A percentile compares a stretch with the other conserved stretches of the same genome.
phyloP scores from a whole-genome alignment of 2,797 vertebrate species.

The Coendou prehensilis region DNA sequence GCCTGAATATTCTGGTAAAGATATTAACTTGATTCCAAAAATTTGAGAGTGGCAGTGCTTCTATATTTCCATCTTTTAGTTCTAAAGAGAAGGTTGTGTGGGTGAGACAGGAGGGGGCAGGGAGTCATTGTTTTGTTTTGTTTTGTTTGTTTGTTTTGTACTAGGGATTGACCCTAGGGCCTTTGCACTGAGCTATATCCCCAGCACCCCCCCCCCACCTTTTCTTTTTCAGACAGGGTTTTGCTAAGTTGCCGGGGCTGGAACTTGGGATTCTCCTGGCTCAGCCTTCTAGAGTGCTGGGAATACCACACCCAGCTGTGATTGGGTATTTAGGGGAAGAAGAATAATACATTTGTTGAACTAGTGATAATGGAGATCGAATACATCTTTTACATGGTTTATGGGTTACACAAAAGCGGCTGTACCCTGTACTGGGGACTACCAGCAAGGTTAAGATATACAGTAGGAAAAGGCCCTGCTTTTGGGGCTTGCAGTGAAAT shows the following conservation, averaged over 20 bases:
- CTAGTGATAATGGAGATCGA: neutral
- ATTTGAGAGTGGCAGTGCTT: neutral
- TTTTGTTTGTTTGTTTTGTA: neutral
- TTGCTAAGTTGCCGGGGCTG: neutral
- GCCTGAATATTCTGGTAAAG: slow-evolving; percentile 24
- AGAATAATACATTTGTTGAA: neutral
- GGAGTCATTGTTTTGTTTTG: neutral
- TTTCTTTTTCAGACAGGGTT: neutral
- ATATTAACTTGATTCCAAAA: slow-evolving; percentile 31
- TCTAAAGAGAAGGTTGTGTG: neutral
- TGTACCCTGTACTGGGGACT: neutral
- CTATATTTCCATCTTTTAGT: slow-evolving; percentile 13
- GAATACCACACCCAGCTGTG: neutral
- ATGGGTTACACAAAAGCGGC: neutral
- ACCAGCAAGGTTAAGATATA: neutral
- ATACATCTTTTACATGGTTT: neutral
- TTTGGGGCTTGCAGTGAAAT: neutral
- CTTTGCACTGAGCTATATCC: neutral
- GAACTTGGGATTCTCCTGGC: neutral
- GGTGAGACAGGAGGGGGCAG: neutral
- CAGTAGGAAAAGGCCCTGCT: neutral
- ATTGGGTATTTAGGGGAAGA: neutral
- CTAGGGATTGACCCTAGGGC: neutral
- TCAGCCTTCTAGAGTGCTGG: neutral
- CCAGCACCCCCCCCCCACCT: neutral